These are phyloP conservation scores for Drosophila buzzatii DNA, from an alignment of 2,888 invertebrate species.

Conservation along the genomic window DNA sequence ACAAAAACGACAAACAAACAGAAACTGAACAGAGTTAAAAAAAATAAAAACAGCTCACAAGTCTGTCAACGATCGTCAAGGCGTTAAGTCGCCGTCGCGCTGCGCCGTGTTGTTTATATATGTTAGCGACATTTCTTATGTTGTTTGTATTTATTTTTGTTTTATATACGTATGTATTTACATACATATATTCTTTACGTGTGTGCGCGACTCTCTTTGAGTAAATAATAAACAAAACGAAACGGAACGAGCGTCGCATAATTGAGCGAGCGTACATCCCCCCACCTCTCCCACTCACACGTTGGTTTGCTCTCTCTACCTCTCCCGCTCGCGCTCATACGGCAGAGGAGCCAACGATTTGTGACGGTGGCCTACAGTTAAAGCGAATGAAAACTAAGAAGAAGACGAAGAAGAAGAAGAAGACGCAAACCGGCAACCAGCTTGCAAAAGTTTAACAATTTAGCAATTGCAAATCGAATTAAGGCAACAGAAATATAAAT, in stretches of 20 bases:
- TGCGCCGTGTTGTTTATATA: conserved; percentile 25
- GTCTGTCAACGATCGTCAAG: conserved; percentile 74
- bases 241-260: conserved; percentile 36
- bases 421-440: conserved; percentile 22
- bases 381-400: conserved; percentile 1
- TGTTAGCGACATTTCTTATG: conserved; percentile 39
- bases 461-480: conserved; percentile 63
- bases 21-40: conserved; percentile 1
- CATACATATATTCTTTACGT: conserved; percentile 56
- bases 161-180: neutral
- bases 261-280: conserved; percentile 14
- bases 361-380: conserved; percentile 28
- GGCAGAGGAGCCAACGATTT: conserved; percentile 27
- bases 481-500: conserved; percentile 20
- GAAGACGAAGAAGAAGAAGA: neutral
- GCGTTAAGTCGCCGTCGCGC: conserved; percentile 59
- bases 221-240: conserved; percentile 36
- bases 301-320: neutral
- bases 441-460: conserved; percentile 30
- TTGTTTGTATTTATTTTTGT: conserved; percentile 21
- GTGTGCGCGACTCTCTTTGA: conserved; percentile 17
- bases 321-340: neutral
- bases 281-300: neutral
- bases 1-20: neutral
- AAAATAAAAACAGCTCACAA: conserved; percentile 33